phyloP scores from a whole-genome alignment of 2,113 vertebrate species.

The Callionymus lyra region DNA sequence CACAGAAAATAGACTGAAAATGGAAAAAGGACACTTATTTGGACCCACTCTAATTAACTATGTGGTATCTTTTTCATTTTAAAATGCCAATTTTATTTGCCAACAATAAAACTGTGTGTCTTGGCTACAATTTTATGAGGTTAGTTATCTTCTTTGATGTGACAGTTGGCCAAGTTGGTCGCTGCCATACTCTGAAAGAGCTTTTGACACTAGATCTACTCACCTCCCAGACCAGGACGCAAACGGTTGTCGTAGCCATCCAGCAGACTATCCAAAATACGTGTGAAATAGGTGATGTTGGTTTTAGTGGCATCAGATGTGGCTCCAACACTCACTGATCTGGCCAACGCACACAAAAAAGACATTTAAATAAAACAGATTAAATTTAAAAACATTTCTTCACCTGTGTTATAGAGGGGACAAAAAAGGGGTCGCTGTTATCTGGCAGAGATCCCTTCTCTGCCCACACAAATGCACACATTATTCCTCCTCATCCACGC shows the following conservation, averaged over 20 bases:
- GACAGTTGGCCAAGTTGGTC: slow-evolving; percentile 24
- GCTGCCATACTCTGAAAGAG: slow-evolving; percentile 25
- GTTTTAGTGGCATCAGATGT: slow-evolving; percentile 89
- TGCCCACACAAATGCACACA: slow-evolving; percentile 29
- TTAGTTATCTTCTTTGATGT: slow-evolving; percentile 1
- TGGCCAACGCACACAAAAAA: slow-evolving; percentile 54
- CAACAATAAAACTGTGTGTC: too few relatives aligned
- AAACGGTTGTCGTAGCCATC: slow-evolving; percentile 98
- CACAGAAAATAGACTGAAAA: too few relatives aligned
- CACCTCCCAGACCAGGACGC: slow-evolving; percentile 95
- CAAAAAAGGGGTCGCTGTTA: slow-evolving; percentile 10
- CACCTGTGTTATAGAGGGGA: slow-evolving; percentile 9
- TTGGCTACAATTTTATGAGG: too few relatives aligned
- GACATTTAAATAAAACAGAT: slow-evolving; percentile 2
- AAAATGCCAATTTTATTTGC: too few relatives aligned
- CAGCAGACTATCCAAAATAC: slow-evolving; percentile 95
- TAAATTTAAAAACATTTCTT: slow-evolving; percentile 8
- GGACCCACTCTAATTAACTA: too few relatives aligned
- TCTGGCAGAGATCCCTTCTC: slow-evolving; percentile 13
- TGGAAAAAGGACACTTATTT: too few relatives aligned
- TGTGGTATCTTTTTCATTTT: too few relatives aligned
- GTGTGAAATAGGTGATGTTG: slow-evolving; percentile 97
- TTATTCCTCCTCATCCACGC: slow-evolving; percentile 19
- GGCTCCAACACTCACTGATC: slow-evolving; percentile 80
- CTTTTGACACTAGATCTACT: slow-evolving; percentile 40